Base-by-base conservation (phyloP, 2,888 invertebrate species). In the Trachelus stipa region DNA sequence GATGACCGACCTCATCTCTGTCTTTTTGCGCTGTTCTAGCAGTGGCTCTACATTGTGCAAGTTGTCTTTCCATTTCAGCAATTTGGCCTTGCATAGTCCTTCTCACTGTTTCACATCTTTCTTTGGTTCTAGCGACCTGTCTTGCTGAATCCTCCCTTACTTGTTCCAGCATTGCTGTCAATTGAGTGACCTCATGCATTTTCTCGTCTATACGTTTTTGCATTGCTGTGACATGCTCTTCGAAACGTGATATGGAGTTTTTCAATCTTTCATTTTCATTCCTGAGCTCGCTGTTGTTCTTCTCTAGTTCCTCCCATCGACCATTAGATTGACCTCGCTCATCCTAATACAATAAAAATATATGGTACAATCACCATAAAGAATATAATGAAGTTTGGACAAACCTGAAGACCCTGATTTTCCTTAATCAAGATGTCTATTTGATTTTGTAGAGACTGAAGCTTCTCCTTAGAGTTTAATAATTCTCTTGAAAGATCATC, bases 71-170 rank as follows among this genome's bases (percentile, higher is more conserved):
- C 88, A 95, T 89, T 84, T 95, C 95, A 1, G 94, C 93, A 74
- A 95, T 93, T 83, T 95, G 94, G 34, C 93, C 93, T 87, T 95
- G 95, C 93, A 95, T 93, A 69, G 94, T 93, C 81, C 92, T 90
- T 40, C 93, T 92, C 9, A 94, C 92, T 1, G 94, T 94, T 78
- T 95, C 95, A 12, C 94, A 94, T 76, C 95, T 92, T 79, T 95
- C 95, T 84, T 94, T 94, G 37, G 94, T 94, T 23, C 95, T 92
- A 1, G 94, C 93, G 34, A 95, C 91, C 79, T 95, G 95, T 6
- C 95, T 90, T 0, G 95, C 94, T 0, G 95, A 94, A 87, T 95
- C 95, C 84, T 95, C 95, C 0, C 95, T 91, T 0, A 95, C 90
- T 81, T 91, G 90, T 84, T 95, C 95, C 74, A 95, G 90, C 88